These are phyloP conservation scores for Hafferia zeledoni DNA, from an alignment of 2,797 vertebrate genomes.

Conservation along the genomic window DNA sequence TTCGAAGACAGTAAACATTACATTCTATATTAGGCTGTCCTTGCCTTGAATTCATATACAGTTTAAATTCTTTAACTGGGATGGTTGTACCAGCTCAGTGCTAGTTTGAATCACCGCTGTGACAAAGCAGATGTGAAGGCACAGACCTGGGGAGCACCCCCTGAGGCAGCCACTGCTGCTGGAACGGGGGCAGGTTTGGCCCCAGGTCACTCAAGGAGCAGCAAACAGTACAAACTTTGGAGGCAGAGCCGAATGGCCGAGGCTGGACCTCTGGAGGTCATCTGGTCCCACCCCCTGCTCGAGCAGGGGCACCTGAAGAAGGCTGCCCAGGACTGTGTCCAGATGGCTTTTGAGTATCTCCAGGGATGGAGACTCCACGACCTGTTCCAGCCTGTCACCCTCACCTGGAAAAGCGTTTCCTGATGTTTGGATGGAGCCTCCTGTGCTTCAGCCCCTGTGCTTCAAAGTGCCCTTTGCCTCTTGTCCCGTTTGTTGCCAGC, in stretches of 20 bases:
- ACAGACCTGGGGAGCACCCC: neutral
- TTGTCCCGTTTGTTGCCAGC: neutral
- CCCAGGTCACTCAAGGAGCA: neutral
- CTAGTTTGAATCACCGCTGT: neutral
- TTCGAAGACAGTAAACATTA: neutral
- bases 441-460: neutral
- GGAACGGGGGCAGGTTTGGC: neutral
- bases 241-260: neutral
- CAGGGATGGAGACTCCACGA: neutral
- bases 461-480: neutral
- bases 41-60: neutral
- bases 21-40: neutral
- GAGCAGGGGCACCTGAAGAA: neutral
- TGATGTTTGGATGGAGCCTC: neutral
- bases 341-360: neutral
- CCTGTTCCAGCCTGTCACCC: neutral
- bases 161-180: neutral
- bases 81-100: neutral
- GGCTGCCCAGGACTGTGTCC: neutral
- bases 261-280: neutral
- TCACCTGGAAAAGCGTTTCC: neutral
- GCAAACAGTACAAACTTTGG: neutral
- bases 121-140: neutral
- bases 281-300: neutral
- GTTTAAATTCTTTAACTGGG: neutral